These are phyloP conservation scores for Scaptomyza montana DNA, from an alignment of 1,140 invertebrate genomes.

Conservation along the genomic window DNA sequence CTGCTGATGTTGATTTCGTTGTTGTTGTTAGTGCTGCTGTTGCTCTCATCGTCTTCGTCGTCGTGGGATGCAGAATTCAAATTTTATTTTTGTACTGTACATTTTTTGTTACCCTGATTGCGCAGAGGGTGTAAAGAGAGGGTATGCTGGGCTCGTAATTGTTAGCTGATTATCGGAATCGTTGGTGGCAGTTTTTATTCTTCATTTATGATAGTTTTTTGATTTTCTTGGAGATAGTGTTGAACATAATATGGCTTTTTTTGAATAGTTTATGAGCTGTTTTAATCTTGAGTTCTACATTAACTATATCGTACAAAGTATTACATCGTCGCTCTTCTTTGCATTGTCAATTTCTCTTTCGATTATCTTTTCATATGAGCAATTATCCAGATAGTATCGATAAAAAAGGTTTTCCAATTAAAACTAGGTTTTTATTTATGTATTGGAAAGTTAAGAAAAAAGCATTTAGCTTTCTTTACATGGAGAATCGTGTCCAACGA, in stretches of 20 bases:
- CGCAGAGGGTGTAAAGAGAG: neutral
- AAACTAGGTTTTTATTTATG: neutral
- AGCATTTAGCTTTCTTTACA: slow-evolving; percentile 14
- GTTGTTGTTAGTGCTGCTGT: slow-evolving; percentile 14
- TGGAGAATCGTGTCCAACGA: slow-evolving; percentile 67
- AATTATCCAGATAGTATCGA: slow-evolving; percentile 56
- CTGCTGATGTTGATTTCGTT: neutral
- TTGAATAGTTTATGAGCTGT: neutral
- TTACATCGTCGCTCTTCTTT: neutral
- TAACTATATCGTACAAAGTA: slow-evolving; percentile 7
- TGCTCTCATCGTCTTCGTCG: slow-evolving; percentile 19
- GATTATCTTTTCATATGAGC: neutral
- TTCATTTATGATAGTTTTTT: neutral
- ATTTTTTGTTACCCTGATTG: slow-evolving; percentile 37
- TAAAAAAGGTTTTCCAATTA: neutral
- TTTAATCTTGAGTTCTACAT: too few relatives aligned
- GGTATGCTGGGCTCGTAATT: slow-evolving; percentile 22
- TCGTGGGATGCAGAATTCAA: slow-evolving; percentile 77
- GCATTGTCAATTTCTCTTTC: slow-evolving; percentile 1
- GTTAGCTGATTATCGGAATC: neutral
- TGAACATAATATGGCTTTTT: neutral
- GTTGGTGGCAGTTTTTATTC: neutral
- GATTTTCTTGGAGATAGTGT: too few relatives aligned
- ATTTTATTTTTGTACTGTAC: slow-evolving; percentile 73
- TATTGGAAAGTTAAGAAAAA: neutral